Base-by-base conservation (phyloP, 2,888 invertebrate species). In the Endotricha flammealis region DNA sequence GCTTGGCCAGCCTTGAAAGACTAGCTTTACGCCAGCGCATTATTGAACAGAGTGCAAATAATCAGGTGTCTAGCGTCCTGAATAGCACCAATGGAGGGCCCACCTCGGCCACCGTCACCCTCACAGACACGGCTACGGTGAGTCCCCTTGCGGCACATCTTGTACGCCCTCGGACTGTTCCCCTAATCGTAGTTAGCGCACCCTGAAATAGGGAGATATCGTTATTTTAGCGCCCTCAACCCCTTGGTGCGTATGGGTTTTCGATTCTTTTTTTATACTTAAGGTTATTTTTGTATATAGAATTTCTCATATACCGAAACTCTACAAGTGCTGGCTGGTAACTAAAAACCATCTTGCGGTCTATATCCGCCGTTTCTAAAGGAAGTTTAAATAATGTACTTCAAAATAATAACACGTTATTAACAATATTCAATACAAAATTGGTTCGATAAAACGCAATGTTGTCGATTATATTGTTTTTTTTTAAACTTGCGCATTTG, bases 11-110 rank as follows among this genome's bases (percentile, higher is more conserved):
- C 69, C 89, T 95, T 46, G 95, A 95, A 77, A 90, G 94, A 67
- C 87, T 95, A 64, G 95, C 95, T 29, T 89, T 93, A 53, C 88
- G 94, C 42, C 95, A 95, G 75, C 91, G 94, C 66, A 91, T 94
- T 59, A 91, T 94, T 64, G 94, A 94, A 65, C 91, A 91, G 48
- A 85, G 55, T 64, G 57, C 86, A 7, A 87, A 88, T 61, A 88
- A 88, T 68, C 87, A 88, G 71, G 83, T 86, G 65, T 49, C 72
- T 17, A 53, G 50, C 39, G 48, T 61, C 22, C 33, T 64, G 50
- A 76, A 55, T 53, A 76, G 56, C 68, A 63, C 63, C 44, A 63
- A 78, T 54, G 76, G 76, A 48, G 76, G 77, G 41, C 75, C 79
- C 50, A 80, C 85, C 65, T 72, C 81, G 38, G 80, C 81, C 50